Evolutionary conservation across 2,888 invertebrate species (phyloP), one percentile per base, ranked within the genome.

Genomic region (Suillia variegata): DNA sequence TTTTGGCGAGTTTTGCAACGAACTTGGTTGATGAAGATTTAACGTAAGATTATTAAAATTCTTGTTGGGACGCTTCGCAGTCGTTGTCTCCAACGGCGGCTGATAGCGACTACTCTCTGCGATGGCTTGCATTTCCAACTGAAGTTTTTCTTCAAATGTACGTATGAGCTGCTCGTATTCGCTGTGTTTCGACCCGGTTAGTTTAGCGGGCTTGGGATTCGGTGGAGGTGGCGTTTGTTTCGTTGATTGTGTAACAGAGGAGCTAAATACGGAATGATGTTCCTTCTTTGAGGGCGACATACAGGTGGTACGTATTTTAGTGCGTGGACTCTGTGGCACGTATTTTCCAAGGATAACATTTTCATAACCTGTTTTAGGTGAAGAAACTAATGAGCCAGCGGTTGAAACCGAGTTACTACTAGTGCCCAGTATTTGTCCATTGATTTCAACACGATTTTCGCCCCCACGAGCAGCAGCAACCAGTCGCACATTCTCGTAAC

Each of bases 401-500:
- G n/a, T n/a, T 4, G 38, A 38, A n/a, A 4, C 4, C 13, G 38
- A 38, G 6, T 5, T 12, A 13, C 12, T 13, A 18, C 8, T n/a
- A 24, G 24, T 8, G 4, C 60, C 67, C 34, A 66, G 68, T 51
- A 68, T 48, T 21, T 71, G 70, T 2, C 76, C 74, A 61, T 75
- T 77, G 50, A 82, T 73, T 70, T 81, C 81, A 1, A 81, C 64
- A 31, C 78, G 79, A 60, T 82, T 78, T 53, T 81, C 77, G 0
- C 71, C 75, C n/a, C n/a, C n/a, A n/a, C n/a, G n/a, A n/a, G n/a
- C n/a, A n/a, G n/a, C n/a, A n/a, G n/a, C n/a, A 17, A 76, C 64
- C 2, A 82, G 65, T 17, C 85, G 83, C 15, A 85, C 85, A 76
- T 87, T 87, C 70, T 87, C 87, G 73, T 87, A 87, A 64, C 84